Conservation (phyloP, 2,797 vertebrate genomes). For the Eospalax fontanierii region DNA sequence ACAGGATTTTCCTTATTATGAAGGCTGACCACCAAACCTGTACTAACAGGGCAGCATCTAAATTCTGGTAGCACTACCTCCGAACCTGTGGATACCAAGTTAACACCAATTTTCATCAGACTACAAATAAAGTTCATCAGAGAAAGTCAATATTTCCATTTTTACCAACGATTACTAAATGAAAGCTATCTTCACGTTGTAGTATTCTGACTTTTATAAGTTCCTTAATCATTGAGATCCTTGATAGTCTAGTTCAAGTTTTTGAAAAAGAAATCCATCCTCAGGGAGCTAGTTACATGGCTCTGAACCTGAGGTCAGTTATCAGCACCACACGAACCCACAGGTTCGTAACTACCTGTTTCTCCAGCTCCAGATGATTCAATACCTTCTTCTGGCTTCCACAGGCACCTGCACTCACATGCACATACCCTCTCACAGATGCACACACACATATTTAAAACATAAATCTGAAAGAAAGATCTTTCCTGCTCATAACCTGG, state of each 20-base stretch:
- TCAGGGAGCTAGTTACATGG: not conserved
- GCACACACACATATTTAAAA: not conserved
- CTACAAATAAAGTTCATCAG: constrained; percentile 43
- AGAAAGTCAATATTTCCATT: not conserved
- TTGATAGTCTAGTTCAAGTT: constrained; percentile 42
- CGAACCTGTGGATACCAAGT: constrained; percentile 8
- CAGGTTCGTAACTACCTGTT: not conserved
- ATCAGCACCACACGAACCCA: not conserved
- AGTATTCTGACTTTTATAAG: constrained; percentile 31
- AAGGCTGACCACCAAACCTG: constrained; percentile 21
- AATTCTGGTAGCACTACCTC: constrained; percentile 33
- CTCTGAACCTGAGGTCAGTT: not conserved
- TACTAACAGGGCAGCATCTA: constrained; percentile 2
- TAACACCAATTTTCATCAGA: constrained; percentile 34
- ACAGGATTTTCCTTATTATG: not conserved
- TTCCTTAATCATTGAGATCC: not conserved
- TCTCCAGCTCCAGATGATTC: not conserved
- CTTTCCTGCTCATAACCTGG: not conserved
- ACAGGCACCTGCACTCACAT: not conserved
- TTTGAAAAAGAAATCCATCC: not conserved
- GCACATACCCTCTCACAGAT: not conserved
- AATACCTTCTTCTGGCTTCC: not conserved
- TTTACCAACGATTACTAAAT: constrained; percentile 11
- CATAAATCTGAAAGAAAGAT: not conserved
- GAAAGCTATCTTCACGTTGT: constrained; percentile 38